Base-by-base conservation (phyloP, 2,113 vertebrate genomes). In the Epinephelus lanceolatus region DNA sequence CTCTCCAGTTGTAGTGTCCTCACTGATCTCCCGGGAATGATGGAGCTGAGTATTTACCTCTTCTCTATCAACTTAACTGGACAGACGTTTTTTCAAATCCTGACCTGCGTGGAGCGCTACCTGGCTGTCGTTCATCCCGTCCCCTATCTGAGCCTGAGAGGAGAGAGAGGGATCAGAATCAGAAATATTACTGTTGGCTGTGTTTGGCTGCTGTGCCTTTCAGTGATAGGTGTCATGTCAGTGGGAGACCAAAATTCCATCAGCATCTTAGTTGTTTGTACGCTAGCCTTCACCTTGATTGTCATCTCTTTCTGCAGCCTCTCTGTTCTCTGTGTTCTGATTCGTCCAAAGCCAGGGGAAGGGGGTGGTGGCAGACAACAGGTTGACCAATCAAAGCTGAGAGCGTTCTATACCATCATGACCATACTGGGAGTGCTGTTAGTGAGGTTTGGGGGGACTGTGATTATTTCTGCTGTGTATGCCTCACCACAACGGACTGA, bases 241-340 rank as follows among this genome's bases (percentile, higher is more conserved):
- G 0, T 25, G 5, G 0, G 0, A 5, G 3, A 25, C 6, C 0
- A 0, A 0, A 0, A 1, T 11, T 0, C 12, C 0, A 0, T 25
- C 1, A 3, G 3, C 1, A 15, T 17, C 8, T 0, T 5, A 0
- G 0, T 13, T 27, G 0, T 21, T 13, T 6, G 5, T 0, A 0
- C 11, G 0, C 12, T 45, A 0, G 6, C 5, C 8, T 52, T 45
- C 0, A 1, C 5, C 18, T n/a, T 86, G 1, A 2, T 47, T 6
- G 1, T 73, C 0, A 6, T 83, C 13, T 62, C n/a, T 9, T 84
- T 89, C 55, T 89, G 71, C 53, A 81, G 75, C 33, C 3, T 88
- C 1, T 69, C 65, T 17, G 71, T 87, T 7, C 66, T 89, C 30
- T 1, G 2, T 1, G 73, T 45, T 66, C 71, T 91, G 42, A 27